phyloP scores from a whole-genome alignment of 2,113 vertebrate genomes.

The Triplophysa rosa region DNA sequence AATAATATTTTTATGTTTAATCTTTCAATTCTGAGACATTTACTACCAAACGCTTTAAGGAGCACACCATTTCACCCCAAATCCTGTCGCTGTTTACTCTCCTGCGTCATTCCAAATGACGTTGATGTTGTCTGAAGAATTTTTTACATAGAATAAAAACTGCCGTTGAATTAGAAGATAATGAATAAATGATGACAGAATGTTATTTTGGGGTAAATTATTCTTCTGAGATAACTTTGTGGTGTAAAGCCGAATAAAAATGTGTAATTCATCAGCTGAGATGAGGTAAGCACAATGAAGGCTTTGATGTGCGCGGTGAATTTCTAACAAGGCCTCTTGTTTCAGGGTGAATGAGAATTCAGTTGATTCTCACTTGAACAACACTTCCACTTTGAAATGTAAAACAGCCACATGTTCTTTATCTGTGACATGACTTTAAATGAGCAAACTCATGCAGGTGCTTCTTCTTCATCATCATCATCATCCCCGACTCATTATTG shows the following conservation, averaged over 20 bases:
- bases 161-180: background rate
- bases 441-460: slow-evolving; percentile 61
- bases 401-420: slow-evolving; percentile 67
- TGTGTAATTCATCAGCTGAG: slow-evolving; percentile 1
- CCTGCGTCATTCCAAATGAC: too few relatives aligned
- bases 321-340: slow-evolving; percentile 10
- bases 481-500: slow-evolving; percentile 41
- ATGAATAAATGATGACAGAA: background rate
- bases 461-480: slow-evolving; percentile 64
- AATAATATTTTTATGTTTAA: too few relatives aligned
- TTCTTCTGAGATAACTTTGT: background rate
- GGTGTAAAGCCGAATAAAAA: background rate
- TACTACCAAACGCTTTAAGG: too few relatives aligned
- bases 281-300: slow-evolving; percentile 46
- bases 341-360: slow-evolving; percentile 64
- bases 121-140: too few relatives aligned
- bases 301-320: slow-evolving; percentile 48
- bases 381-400: slow-evolving; percentile 72
- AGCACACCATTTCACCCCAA: too few relatives aligned
- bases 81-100: too few relatives aligned
- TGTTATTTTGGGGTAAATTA: background rate
- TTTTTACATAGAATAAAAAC: too few relatives aligned
- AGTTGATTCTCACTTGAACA: slow-evolving; percentile 60
- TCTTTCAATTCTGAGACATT: too few relatives aligned
- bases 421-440: slow-evolving; percentile 65